Conservation (phyloP, 2,888 invertebrate species). For the Hyposoter didymator region DNA sequence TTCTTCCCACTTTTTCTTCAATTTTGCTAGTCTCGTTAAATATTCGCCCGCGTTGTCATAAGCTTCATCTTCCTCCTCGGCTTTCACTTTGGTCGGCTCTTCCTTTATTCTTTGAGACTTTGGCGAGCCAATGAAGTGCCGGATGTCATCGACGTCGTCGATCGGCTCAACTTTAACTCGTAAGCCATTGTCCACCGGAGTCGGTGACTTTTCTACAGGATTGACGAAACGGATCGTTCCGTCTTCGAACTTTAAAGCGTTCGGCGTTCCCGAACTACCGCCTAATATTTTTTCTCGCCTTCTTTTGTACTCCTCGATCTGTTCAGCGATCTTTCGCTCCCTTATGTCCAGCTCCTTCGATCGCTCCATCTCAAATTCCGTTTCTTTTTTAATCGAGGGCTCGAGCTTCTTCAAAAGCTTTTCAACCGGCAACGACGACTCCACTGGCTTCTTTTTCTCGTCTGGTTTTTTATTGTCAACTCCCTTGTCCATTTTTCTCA, state of each 20-base stretch:
- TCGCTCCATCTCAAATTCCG: conserved; percentile 74
- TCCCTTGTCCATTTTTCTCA: conserved; percentile 75
- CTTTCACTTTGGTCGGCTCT: not conserved
- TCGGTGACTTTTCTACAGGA: conserved; percentile 28
- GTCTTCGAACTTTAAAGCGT: conserved; percentile 70
- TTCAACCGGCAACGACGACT: conserved; percentile 16
- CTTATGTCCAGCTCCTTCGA: conserved; percentile 74
- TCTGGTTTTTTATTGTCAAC: conserved; percentile 55
- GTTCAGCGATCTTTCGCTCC: conserved; percentile 81
- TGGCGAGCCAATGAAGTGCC: not conserved
- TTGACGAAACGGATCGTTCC: conserved; percentile 68
- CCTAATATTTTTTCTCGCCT: conserved; percentile 81
- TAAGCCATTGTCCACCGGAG: conserved; percentile 45
- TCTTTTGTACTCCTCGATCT: conserved; percentile 82
- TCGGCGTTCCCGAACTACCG: conserved; percentile 61
- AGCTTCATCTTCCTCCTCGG: conserved; percentile 50
- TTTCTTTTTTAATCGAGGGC: conserved; percentile 73
- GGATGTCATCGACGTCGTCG: conserved; percentile 16
- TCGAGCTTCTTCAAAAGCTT: conserved; percentile 74
- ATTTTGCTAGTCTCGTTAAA: conserved; percentile 72
- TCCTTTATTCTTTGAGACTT: not conserved
- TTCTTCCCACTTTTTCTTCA: conserved; percentile 78
- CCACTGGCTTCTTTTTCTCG: conserved; percentile 54
- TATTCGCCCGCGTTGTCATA: conserved; percentile 72
- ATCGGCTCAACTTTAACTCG: conserved; percentile 59